Evolutionary conservation across 2,888 invertebrate species (phyloP), one percentile per base, ranked within the genome.

Genomic region (Catocala nupta): DNA sequence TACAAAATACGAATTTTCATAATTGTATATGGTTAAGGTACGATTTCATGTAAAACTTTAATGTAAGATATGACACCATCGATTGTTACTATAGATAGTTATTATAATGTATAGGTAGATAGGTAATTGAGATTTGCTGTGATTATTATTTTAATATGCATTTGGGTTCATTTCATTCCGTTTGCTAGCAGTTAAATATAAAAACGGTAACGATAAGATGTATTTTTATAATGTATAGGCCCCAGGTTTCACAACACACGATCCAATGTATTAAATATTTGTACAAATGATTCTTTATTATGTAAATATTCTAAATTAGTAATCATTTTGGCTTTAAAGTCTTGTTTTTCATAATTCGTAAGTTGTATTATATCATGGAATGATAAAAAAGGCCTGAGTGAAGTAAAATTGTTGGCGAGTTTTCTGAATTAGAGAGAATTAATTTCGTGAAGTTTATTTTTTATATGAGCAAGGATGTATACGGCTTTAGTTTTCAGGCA

Each of bases 211-310:
- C 63, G 12, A 63, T 86, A 87, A 84, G 78, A 84, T 81, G 89
- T 92, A 91, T 92, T 92, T 91, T 92, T 92, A 79, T 92, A 92
- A 87, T 77, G 76, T 84, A 85, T 80, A 74, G 72, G 75, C 74
- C 81, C 80, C 81, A 87, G 86, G 88, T 89, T 89, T 90, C 88
- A 82, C 77, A 78, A 88, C 83, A 89, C 79, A 87, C 86, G 84
- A 90, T 80, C 79, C 78, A 73, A 77, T 54, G 65, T 71, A 75
- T 70, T 70, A 55, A 78, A 75, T 69, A 86, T 81, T 67, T 75
- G 71, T 65, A 72, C 78, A 65, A 72, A 72, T 42, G 50, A 59
- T 68, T 67, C 49, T 68, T 73, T 76, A 73, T 68, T 66, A 59
- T 86, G 82, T 87, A 87, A 80, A 85, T 88, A 81, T 75, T 78